Conservation (phyloP, 2,113 vertebrate genomes). For the Synchiropus splendidus region DNA sequence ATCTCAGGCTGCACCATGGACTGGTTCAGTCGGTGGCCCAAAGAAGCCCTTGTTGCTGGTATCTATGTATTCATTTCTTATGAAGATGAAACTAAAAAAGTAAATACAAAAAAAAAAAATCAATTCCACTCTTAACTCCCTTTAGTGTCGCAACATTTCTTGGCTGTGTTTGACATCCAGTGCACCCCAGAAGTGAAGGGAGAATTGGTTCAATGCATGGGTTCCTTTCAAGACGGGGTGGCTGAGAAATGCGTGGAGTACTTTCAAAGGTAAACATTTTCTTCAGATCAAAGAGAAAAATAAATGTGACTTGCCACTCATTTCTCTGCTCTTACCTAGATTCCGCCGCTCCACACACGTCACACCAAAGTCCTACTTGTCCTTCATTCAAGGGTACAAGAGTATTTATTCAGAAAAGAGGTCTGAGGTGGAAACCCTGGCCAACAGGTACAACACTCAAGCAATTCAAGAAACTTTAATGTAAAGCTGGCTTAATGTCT, state of each 20-base stretch:
- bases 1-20: constrained; percentile 79
- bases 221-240: constrained; percentile 71
- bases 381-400: constrained; percentile 74
- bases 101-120: too few relatives aligned
- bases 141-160: constrained; percentile 66
- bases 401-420: constrained; percentile 70
- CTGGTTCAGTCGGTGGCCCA: constrained; percentile 76
- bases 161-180: constrained; percentile 65
- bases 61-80: too few relatives aligned
- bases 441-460: too few relatives aligned
- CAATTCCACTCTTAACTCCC: too few relatives aligned
- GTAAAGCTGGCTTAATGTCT: too few relatives aligned
- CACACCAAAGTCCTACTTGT: constrained; percentile 78
- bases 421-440: too few relatives aligned
- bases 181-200: constrained; percentile 69
- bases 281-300: not conserved
- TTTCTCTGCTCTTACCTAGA: constrained; percentile 24
- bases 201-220: constrained; percentile 68
- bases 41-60: constrained; percentile 67
- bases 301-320: too few relatives aligned
- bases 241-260: constrained; percentile 67
- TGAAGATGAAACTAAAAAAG: too few relatives aligned
- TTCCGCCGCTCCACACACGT: constrained; percentile 70
- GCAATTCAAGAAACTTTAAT: too few relatives aligned
- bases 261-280: constrained; percentile 60